A percentile compares a stretch with the other conserved stretches of the same genome.
These are phyloP conservation scores for Erpobdella octoculata DNA, from an alignment of 2,888 invertebrate species.

Conservation along the genomic window DNA sequence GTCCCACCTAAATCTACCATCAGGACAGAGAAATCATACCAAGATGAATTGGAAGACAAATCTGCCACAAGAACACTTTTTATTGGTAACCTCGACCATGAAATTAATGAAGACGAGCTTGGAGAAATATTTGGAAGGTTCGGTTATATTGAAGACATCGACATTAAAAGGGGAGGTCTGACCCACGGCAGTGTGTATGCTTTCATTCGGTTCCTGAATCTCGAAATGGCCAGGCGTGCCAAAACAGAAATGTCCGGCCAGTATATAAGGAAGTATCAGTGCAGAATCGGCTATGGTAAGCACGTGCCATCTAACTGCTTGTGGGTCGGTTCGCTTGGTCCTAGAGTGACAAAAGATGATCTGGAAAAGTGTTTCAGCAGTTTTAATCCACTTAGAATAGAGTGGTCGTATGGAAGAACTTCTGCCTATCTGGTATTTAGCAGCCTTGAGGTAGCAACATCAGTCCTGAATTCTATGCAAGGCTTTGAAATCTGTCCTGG, in stretches of 20 bases:
- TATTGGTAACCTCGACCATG: constrained; percentile 92
- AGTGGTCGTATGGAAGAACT: constrained; percentile 87
- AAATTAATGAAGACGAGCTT: constrained; percentile 87
- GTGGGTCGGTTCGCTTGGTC: constrained; percentile 93
- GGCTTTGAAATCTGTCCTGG: constrained; percentile 68
- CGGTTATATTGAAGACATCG: constrained; percentile 93
- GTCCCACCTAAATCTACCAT: constrained; percentile 78
- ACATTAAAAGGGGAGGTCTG: constrained; percentile 85
- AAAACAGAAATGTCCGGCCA: constrained; percentile 92
- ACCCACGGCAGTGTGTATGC: constrained; percentile 61
- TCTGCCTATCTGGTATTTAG: constrained; percentile 92
- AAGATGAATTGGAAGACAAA: constrained; percentile 92
- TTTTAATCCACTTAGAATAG: constrained; percentile 48
- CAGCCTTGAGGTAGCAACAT: constrained; percentile 89
- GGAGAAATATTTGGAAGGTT: constrained; percentile 78
- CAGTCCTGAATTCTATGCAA: constrained; percentile 65
- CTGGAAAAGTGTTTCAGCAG: constrained; percentile 59
- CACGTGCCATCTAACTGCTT: constrained; percentile 89
- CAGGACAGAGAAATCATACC: constrained; percentile 65
- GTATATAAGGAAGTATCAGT: constrained; percentile 94
- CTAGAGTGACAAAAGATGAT: constrained; percentile 87
- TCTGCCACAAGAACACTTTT: constrained; percentile 90
- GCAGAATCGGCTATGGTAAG: constrained; percentile 98
- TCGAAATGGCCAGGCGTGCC: constrained; percentile 76
- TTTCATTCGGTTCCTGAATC: constrained; percentile 86